Conservation (phyloP, 2,113 vertebrate species). For the Marmota flaviventris region DNA sequence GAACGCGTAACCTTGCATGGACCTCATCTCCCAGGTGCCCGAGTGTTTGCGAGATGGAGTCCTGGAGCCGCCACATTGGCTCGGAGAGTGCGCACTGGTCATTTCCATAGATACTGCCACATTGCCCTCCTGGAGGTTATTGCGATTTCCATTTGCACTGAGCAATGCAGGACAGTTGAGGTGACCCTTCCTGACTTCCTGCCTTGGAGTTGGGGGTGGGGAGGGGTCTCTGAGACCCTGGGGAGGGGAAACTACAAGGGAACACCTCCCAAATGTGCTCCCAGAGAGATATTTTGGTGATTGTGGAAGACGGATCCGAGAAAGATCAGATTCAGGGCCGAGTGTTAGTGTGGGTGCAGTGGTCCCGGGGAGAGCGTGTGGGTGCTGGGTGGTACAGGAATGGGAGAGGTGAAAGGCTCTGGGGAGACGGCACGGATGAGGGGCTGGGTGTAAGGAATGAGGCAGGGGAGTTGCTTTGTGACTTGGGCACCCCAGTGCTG, state of each 20-base stretch:
- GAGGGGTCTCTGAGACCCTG: no score
- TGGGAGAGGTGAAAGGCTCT: background rate
- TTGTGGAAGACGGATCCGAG: background rate
- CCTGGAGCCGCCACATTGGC: background rate
- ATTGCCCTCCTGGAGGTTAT: background rate
- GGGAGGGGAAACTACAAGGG: background rate
- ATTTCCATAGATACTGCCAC: background rate
- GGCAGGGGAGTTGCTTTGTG: background rate
- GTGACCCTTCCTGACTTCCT: background rate
- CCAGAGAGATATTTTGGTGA: background rate
- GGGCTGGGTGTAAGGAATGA: no score
- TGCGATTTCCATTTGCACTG: background rate
- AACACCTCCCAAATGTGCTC: background rate
- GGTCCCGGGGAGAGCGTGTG: fast-evolving
- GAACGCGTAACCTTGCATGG: background rate
- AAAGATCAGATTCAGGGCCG: background rate
- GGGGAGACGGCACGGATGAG: background rate
- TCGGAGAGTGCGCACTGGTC: background rate
- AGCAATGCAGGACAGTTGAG: fast-evolving
- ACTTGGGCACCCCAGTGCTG: fast-evolving
- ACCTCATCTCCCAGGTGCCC: background rate
- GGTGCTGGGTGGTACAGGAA: background rate
- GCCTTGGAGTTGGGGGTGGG: background rate
- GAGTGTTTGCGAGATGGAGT: background rate
- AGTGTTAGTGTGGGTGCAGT: fast-evolving